Evolutionary conservation across 2,113 vertebrate genomes (phyloP).

Genomic region (Alosa alosa): DNA sequence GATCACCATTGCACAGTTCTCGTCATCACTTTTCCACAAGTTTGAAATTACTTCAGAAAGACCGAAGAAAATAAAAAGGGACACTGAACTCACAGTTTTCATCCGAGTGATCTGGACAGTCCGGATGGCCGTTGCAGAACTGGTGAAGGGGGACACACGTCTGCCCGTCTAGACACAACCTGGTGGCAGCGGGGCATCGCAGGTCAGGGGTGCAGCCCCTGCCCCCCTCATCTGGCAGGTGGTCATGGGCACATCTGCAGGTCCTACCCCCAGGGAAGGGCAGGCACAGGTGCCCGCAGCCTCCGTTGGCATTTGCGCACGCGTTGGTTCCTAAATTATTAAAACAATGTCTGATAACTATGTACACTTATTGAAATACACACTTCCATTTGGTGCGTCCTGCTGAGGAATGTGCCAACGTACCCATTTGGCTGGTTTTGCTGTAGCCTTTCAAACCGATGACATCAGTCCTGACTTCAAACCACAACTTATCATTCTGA

Average conservation of each 20-base stretch:
- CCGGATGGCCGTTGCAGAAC: conserved; percentile 69
- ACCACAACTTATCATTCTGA: conserved; percentile 74
- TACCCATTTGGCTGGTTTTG: conserved; percentile 77
- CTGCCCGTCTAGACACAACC: conserved; percentile 69
- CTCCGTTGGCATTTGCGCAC: conserved; percentile 77
- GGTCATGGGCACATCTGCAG: conserved; percentile 75
- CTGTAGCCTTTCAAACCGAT: conserved; percentile 78
- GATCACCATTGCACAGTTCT: too few relatives aligned
- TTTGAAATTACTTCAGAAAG: too few relatives aligned
- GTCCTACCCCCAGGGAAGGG: conserved; percentile 73
- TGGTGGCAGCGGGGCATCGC: conserved; percentile 56
- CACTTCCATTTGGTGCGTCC: too few relatives aligned
- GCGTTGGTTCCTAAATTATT: conserved; percentile 70
- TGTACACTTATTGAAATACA: neutral
- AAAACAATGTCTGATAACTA: neutral
- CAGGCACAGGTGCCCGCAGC: conserved; percentile 84
- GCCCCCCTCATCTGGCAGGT: conserved; percentile 53
- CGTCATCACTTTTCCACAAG: too few relatives aligned
- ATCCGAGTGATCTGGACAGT: conserved; percentile 81
- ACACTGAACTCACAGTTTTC: conserved; percentile 76
- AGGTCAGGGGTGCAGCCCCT: conserved; percentile 53
- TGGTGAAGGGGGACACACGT: conserved; percentile 71
- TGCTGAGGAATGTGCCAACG: neutral
- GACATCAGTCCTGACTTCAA: conserved; percentile 73
- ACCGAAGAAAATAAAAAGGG: neutral